Base-by-base conservation (phyloP, 2,113 vertebrate species). In the Centropus unirufus region DNA sequence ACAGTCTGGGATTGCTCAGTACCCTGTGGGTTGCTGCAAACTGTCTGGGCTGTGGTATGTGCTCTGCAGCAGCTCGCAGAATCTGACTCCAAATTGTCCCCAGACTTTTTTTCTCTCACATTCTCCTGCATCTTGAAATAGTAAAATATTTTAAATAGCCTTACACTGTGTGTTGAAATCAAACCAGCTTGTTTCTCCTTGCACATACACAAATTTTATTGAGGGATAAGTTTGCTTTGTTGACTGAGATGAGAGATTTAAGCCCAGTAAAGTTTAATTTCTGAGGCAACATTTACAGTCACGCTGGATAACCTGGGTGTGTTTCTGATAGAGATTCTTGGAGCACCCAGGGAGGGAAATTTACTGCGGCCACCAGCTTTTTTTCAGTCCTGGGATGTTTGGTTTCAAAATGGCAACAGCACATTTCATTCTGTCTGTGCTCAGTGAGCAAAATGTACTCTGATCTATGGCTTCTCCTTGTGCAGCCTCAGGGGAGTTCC, bases 21-120 rank as follows among this genome's bases (percentile, higher is more conserved):
- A 3, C 17, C n/a, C 5, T 5, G 1, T 7, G 49, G 39, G 27
- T 39, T 17, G 6, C 19, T 49, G 26, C 15, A 32, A 6, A 12
- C 44, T 29, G 4, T 17, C 36, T 44, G 54, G 27, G 36, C 68
- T 26, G 23, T 12, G 61, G 5, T 52, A 8, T 30, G 26, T 78
- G 69, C 78, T 54, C 54, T 61, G 7, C 7, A 72, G 36, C 36
- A 44, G 2, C 19, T 52, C 73, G 46, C 46, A 55, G 73, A 29
- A n/a, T 47, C 40, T 77, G 46, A 8, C 13, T 49, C 34, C 39
- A 54, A 59, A 34, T 13, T 32, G 19, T 59, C 62, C 30, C 40
- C 40, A 39, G 8, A 14, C 1, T 32, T 44, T 29, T 14, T 11
- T 5, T 3, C 11, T 24, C 4, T 4, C 6, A 54, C 32, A 30